A percentile compares a stretch with the other conserved stretches of the same genome.
phyloP scores from a whole-genome alignment of 2,888 invertebrate species.

The Agonopterix heracliana region DNA sequence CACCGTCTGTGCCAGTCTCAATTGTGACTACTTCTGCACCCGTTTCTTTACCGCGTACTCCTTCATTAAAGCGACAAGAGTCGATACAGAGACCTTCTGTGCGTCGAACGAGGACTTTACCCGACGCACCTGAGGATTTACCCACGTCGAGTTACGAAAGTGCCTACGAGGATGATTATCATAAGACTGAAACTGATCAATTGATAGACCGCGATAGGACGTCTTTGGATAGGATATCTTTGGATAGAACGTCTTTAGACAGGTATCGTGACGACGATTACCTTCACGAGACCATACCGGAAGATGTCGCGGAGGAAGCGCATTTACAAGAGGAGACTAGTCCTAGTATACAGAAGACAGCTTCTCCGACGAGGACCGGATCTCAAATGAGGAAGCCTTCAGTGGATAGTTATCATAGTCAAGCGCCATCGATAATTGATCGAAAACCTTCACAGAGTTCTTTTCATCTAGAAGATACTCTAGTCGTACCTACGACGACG shows the following conservation, averaged over 20 bases:
- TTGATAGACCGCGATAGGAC: slow-evolving; percentile 51
- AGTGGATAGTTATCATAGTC: slow-evolving; percentile 67
- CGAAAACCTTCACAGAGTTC: slow-evolving; percentile 68
- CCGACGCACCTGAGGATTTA: slow-evolving; percentile 67
- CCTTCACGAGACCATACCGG: slow-evolving; percentile 53
- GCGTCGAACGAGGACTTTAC: slow-evolving; percentile 64
- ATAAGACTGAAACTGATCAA: slow-evolving; percentile 73
- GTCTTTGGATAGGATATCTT: slow-evolving; percentile 25
- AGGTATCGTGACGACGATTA: slow-evolving; percentile 65
- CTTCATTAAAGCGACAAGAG: slow-evolving; percentile 65
- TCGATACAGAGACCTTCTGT: slow-evolving; percentile 70
- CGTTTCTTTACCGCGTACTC: slow-evolving; percentile 55
- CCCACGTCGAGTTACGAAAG: slow-evolving; percentile 63
- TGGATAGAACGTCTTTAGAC: slow-evolving; percentile 36
- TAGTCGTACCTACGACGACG: slow-evolving; percentile 51
- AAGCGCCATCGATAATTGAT: slow-evolving; percentile 61
- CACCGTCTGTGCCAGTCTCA: slow-evolving; percentile 50
- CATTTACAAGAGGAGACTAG: slow-evolving; percentile 46
- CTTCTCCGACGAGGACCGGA: slow-evolving; percentile 57
- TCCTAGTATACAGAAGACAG: slow-evolving; percentile 53
- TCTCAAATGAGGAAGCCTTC: slow-evolving; percentile 59
- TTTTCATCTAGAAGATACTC: slow-evolving; percentile 75
- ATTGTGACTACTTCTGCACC: slow-evolving; percentile 51
- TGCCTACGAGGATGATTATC: slow-evolving; percentile 73
- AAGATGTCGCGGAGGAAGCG: slow-evolving; percentile 53